Evolutionary conservation across 2,888 invertebrate genomes (phyloP), one percentile per base, ranked within the genome.

Genomic region (Cenopis cana): DNA sequence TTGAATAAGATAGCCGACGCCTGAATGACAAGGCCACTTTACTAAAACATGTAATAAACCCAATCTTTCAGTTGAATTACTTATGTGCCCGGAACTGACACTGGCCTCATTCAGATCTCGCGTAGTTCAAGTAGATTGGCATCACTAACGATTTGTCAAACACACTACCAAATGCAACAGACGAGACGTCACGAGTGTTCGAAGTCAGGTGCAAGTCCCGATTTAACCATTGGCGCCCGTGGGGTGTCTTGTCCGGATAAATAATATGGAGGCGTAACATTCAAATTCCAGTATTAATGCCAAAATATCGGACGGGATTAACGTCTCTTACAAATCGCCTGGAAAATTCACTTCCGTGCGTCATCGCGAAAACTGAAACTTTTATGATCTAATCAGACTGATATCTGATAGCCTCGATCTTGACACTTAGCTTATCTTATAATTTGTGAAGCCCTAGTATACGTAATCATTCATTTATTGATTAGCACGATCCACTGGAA

Each of bases 141-240:
- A 56, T 50, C 46, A 54, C 20, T 50, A 24, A 66, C 54, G 46
- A 54, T 59, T 65, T 72, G 68, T 72, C 69, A 74, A 72, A 38
- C 69, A 72, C 49, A 72, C 68, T 74, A 60, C 57, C 38, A 66
- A 60, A 68, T 62, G 67, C 61, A 56, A 65, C 20, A 41, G 59
- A 50, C 59, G n/a, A 33, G 55, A 50, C 59, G n/a, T 54, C 65
- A 70, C 46, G 60, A 66, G 36, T 54, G 33, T 56, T 20, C 67
- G 68, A 75, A 75, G 79, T 81, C 84, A 82, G 81, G 79, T 83
- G 80, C 78, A 79, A 83, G 76, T 83, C 78, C 81, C 76, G 78
- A 85, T 82, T 79, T 85, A 85, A 82, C 79, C 77, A 74, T 81
- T 81, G 80, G 81, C 82, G 83, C 76, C 81, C 69, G 76, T 77